phyloP scores from a whole-genome alignment of 2,113 vertebrate genomes.

The Halichoeres trimaculatus region DNA sequence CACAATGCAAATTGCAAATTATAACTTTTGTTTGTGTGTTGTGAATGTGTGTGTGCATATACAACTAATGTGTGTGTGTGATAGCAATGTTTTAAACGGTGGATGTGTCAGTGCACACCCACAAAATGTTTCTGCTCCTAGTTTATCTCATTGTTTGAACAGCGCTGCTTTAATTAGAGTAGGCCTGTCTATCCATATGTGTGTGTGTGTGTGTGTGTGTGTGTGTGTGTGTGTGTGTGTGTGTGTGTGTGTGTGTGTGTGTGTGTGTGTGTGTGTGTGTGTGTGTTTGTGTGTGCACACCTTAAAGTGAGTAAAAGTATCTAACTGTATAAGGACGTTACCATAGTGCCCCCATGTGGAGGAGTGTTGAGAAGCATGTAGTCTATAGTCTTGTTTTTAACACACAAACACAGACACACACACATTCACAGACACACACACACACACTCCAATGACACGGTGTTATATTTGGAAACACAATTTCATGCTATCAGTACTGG shows the following conservation, averaged over 20 bases:
- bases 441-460: conserved; percentile 73
- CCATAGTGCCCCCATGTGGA: conserved; percentile 76
- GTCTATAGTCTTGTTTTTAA: conserved; percentile 37
- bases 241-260: too few relatives aligned
- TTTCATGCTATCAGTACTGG: conserved; percentile 80
- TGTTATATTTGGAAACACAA: conserved; percentile 83
- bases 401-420: conserved; percentile 24
- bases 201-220: conserved; percentile 25
- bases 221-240: background rate
- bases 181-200: conserved; percentile 52
- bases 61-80: conserved; percentile 26
- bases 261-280: too few relatives aligned
- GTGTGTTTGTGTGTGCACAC: too few relatives aligned
- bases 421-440: conserved; percentile 36
- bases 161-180: conserved; percentile 77
- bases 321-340: conserved; percentile 38
- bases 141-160: conserved; percentile 79
- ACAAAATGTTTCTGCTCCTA: conserved; percentile 66
- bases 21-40: background rate
- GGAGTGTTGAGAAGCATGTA: conserved; percentile 8
- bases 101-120: conserved; percentile 59
- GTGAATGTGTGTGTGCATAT: background rate
- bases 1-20: conserved; percentile 34
- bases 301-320: conserved; percentile 31
- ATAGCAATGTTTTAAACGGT: conserved; percentile 50